Percentiles rank a stretch among this genome's conserved stretches.
Conservation (phyloP, 2,113 vertebrate species). For the Neogale vison region DNA sequence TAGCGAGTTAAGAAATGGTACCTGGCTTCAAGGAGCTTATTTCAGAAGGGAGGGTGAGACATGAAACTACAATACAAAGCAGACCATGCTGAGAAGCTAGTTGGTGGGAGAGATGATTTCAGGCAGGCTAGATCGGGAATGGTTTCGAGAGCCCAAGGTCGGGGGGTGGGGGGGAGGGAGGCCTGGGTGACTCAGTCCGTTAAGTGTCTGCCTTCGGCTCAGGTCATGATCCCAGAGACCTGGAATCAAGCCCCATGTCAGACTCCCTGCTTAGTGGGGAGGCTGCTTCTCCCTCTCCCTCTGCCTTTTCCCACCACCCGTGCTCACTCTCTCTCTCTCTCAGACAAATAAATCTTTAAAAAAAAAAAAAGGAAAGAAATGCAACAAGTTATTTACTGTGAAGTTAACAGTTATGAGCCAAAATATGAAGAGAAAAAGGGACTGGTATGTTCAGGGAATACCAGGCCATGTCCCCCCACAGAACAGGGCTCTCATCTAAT, state of each 20-base stretch:
- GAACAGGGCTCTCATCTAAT: not conserved
- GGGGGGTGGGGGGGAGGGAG: not conserved
- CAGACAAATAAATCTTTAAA: not conserved
- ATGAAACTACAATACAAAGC: not conserved
- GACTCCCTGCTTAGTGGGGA: not conserved
- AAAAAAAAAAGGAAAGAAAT: not conserved
- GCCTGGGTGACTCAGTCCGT: not conserved
- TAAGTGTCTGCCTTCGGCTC: not conserved
- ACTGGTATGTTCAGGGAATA: not conserved
- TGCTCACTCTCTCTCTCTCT: not conserved
- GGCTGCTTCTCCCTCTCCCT: not conserved
- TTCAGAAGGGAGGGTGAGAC: not conserved
- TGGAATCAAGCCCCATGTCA: not conserved
- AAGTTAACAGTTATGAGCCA: not conserved
- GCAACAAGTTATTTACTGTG: not conserved
- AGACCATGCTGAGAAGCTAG: not conserved
- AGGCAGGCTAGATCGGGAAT: not conserved
- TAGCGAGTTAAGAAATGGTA: not conserved
- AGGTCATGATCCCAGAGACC: not conserved
- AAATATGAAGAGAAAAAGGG: not conserved
- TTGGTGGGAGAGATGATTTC: not conserved
- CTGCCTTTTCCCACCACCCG: not conserved
- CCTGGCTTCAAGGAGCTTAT: not conserved
- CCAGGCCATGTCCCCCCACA: too few species aligned
- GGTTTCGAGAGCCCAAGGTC: not conserved